phyloP scores from a whole-genome alignment of 1,140 invertebrate genomes.

The Heterodera carotae region DNA sequence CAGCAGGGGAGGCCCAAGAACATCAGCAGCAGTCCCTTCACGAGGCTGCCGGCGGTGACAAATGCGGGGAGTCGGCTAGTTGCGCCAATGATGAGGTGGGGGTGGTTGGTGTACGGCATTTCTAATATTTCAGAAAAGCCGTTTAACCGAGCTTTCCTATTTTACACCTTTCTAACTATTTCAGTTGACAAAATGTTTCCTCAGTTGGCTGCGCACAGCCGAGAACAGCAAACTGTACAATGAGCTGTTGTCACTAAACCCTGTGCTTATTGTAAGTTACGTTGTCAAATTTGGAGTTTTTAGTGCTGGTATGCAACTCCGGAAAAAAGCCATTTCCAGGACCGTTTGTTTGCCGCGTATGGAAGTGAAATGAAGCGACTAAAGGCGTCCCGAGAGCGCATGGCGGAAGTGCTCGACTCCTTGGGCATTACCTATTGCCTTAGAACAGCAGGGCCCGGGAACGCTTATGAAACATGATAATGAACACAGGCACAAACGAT shows the following conservation, averaged over 20 bases:
- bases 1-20: not conserved
- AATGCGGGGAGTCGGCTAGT: too few species aligned
- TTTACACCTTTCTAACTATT: not conserved
- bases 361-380: constrained; percentile 20
- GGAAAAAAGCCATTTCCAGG: not conserved
- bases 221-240: constrained; percentile 23
- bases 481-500: too few species aligned
- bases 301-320: not conserved
- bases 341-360: constrained; percentile 18
- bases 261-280: constrained; percentile 12
- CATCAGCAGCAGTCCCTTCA: too few species aligned
- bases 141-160: too few species aligned
- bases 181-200: constrained; percentile 4
- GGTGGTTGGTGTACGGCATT: not conserved
- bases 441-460: not conserved
- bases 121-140: too few species aligned
- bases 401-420: constrained; percentile 21
- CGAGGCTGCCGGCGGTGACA: too few species aligned
- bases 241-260: constrained; percentile 23
- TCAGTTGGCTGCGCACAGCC: constrained; percentile 14
- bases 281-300: constrained; percentile 3
- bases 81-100: too few species aligned
- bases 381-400: constrained; percentile 15
- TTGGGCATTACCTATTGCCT: constrained; percentile 27
- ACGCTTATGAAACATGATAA: not conserved